Percentiles rank a stretch among this genome's conserved stretches.
Conservation (phyloP, 2,113 vertebrate genomes). For the Pterophyllum scalare region DNA sequence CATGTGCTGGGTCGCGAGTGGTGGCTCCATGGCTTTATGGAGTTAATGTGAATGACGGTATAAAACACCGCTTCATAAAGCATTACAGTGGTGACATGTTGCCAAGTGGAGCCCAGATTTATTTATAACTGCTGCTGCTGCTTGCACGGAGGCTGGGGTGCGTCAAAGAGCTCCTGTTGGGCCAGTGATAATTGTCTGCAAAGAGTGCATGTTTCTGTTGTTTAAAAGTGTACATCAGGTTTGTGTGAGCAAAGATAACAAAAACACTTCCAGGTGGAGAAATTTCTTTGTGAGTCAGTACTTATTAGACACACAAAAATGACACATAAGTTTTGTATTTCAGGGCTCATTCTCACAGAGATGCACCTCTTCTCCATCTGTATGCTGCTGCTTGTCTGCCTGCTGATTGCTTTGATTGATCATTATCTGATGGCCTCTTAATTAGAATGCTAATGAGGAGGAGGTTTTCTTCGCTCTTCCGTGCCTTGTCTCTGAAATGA, state of each 20-base stretch:
- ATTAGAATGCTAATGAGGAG: conserved; percentile 84
- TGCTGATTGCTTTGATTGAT: conserved; percentile 78
- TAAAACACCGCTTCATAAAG: conserved; percentile 77
- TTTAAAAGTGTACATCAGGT: neutral
- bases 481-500: conserved; percentile 62
- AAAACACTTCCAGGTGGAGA: neutral
- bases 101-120: conserved; percentile 51
- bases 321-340: neutral
- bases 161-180: neutral
- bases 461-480: conserved; percentile 46
- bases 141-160: conserved; percentile 17
- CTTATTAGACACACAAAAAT: neutral
- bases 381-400: conserved; percentile 58
- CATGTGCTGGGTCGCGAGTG: conserved; percentile 27
- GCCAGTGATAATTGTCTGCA: neutral
- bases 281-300: neutral
- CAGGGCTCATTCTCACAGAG: neutral
- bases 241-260: neutral
- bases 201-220: neutral
- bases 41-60: conserved; percentile 71
- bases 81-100: conserved; percentile 51
- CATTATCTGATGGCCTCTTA: conserved; percentile 82
- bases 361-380: conserved; percentile 39
- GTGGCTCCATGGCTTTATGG: conserved; percentile 60
- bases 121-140: conserved; percentile 61